Evolutionary conservation across 2,113 vertebrate genomes (phyloP), one percentile per base, ranked within the genome.

Genomic region (Aptenodytes patagonicus): DNA sequence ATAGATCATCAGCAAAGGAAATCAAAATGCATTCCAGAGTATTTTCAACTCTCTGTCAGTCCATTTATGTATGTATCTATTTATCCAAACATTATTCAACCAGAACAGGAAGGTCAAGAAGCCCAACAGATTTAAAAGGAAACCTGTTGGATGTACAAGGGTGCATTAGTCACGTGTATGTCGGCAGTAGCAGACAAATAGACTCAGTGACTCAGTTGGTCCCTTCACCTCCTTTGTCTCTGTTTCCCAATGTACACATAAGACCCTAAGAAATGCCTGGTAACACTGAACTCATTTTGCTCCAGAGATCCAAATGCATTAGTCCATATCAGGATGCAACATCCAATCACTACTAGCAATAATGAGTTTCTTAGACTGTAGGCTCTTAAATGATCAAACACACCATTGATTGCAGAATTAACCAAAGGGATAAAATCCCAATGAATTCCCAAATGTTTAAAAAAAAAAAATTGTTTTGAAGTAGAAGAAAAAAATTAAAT

Each of bases 1-100:
- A 92, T 91, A 96, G 86, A 94, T 95, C 87, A 94, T 96, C 80
- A 92, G 55, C 72, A 91, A 87, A 94, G 69, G 60, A 96, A 97
- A 97, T 90, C 36, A 92, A 90, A 94, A 87, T n/a, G 17, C 42
- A 75, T 79, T 60, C 77, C 51, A 62, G 83, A 64, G 38, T 84
- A 78, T 89, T 81, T 94, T 78, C 69, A 92, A 75, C n/a, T 83
- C 71, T 79, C 58, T 95, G 40, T 70, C 80, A 78, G 32, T 75
- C 87, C 55, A 81, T 87, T 95, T 96, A 64, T 71, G 87, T 91
- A 51, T 82, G 60, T 92, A 75, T 89, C 36, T 89, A 87, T 84
- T 95, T 84, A 94, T 68, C 64, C 69, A 92, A 87, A 78, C 16
- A 78, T 91, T 66, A 92, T 87, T 96, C 77, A 95, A 32, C 38